Evolutionary conservation across 23 tunicate species (phyloP), one percentile per base, ranked within the genome.

Genomic region (Trididemnum miniatum): DNA sequence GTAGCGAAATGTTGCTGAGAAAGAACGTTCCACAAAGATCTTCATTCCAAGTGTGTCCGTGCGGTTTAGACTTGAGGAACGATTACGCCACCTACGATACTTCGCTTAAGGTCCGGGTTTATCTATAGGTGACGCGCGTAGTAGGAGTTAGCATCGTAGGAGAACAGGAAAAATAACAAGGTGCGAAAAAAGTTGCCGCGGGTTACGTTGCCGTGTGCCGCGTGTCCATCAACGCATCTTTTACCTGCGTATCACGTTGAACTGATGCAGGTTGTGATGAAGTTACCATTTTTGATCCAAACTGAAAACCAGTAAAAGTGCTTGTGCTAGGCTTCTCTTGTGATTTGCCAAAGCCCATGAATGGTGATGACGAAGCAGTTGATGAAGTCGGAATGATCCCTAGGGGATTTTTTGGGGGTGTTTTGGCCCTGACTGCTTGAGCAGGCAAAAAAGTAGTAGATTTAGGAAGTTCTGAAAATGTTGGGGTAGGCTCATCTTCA

Each of bases 381-480:
- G 60, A 2, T 1, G 20, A 31, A 23, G 73, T 22, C 3, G 37
- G 35, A 4, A 54, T 20, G 30, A 24, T 80, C 2, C 59, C 73
- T 0, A 84, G 74, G 26, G 81, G 81, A 29, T 84, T 74, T n/a
- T 66, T 59, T 28, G 88, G 81, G 20, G 88, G 74, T 18, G 73
- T 84, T 20, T 73, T 73, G 59, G 79, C 28, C 38, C 51, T 35
- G 29, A 20, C 4, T 34, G 84, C 20, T 23, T 28, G 37, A n/a
- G 38, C 22, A 67, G 38, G 75, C 4, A 62, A 12, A 26, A 62
- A 4, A 44, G 15, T 44, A 44, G 9, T 15, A 44, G 67, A n/a
- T 26, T 62, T 62, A 12, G 67, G 20, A 44, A 44, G 26, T 4
- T n/a, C 67, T n/a, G 26, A 4, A 12, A 18, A 49, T 20, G 25